Base-by-base conservation (phyloP, 2,888 invertebrate species). In the Meandrusa payeni region DNA sequence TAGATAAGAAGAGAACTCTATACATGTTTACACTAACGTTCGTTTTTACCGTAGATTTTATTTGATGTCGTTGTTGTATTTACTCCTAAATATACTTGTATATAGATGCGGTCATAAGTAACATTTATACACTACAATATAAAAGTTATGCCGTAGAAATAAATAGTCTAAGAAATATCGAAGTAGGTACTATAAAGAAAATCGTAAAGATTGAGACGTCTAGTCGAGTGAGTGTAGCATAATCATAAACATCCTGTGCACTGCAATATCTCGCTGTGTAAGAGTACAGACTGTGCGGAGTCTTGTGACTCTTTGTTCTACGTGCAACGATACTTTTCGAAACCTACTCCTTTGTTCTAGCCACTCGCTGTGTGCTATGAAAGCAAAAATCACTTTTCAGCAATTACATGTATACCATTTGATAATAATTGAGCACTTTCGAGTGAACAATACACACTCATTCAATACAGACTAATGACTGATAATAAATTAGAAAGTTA, bases 341-440 rank as follows among this genome's bases (percentile, higher is more conserved):
- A 79, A 79, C 79, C 77, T 76, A 77, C 77, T 72, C 85, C 79
- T 82, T 86, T 85, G 85, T 85, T 78, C 56, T 59, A 74, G 76
- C 69, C 72, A 75, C 72, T 80, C 76, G 64, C 73, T 67, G 69
- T 71, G 69, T 70, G 27, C 33, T 39, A 39, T 69, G 67, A 64
- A 67, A 65, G 69, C 62, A 61, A 54, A 58, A 41, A 31, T 41
- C 37, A 37, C 33, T 32, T 31, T 31, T 29, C 24, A 28, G 26
- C 22, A 32, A 26, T 27, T 38, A 20, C n/a, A 28, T 27, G 4
- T 15, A 37, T 11, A 13, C 6, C 37, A 15, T 31, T 26, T 15
- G 4, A 26, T 32, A 27, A 24, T 38, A 34, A 19, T 41, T 9
- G 10, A 17, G 23, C 12, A 34, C 10, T 26, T 19, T 11, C 9